Evolutionary conservation across 2,888 invertebrate species (phyloP).

Genomic region (Eupithecia subumbrata): DNA sequence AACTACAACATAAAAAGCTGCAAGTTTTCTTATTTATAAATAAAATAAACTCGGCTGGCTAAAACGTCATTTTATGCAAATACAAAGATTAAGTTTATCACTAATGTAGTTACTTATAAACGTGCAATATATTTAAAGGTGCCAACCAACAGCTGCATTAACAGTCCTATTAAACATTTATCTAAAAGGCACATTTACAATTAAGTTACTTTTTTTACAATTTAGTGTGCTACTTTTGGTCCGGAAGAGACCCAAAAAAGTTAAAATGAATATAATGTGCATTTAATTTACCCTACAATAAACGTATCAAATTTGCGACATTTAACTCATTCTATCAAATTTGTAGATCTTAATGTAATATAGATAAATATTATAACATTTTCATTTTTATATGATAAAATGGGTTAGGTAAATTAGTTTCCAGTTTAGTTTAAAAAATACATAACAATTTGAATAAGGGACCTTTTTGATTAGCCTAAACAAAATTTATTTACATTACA

Average conservation of each 20-base stretch:
- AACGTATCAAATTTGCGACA: background rate
- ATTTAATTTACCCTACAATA: background rate
- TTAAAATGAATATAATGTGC: background rate
- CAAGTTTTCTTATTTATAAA: conserved; percentile 1
- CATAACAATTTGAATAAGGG: background rate
- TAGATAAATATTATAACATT: background rate
- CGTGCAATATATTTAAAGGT: background rate
- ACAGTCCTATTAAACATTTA: background rate
- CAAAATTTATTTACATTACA: background rate
- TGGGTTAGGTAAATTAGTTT: background rate
- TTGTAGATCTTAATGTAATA: background rate
- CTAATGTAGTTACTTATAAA: background rate
- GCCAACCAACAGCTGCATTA: background rate
- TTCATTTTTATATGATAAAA: background rate
- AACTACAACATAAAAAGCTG: background rate
- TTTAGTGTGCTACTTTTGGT: background rate
- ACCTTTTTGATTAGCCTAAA: background rate
- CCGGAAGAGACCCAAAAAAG: background rate
- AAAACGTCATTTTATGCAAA: background rate
- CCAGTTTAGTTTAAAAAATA: background rate
- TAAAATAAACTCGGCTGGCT: background rate
- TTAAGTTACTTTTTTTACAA: background rate
- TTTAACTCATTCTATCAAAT: background rate
- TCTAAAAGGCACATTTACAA: conserved; percentile 7
- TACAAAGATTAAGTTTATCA: background rate